A percentile compares a stretch with the other conserved stretches of the same genome.
These are phyloP conservation scores for Drosophila auraria DNA, from an alignment of 1,140 invertebrate genomes.

Conservation along the genomic window DNA sequence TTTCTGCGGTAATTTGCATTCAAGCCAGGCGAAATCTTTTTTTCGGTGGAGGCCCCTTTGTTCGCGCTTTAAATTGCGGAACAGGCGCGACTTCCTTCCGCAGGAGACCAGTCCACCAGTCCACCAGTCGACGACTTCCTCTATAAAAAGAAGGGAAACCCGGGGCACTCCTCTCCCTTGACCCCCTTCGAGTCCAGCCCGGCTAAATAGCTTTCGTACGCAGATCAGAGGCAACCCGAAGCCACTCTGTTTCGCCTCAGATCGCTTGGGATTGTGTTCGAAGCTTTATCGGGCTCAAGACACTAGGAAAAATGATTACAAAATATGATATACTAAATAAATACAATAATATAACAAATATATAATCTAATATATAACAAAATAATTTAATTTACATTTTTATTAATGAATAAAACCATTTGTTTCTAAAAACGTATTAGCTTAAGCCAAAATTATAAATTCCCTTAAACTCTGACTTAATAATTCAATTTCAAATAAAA, in stretches of 20 bases:
- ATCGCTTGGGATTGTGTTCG: slow-evolving; percentile 7
- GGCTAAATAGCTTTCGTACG: slow-evolving; percentile 32
- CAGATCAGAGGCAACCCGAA: slow-evolving; percentile 30
- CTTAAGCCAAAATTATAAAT: no score
- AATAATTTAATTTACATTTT: no score
- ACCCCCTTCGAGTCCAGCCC: not conserved
- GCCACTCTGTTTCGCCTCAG: slow-evolving; percentile 6
- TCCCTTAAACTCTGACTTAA: no score
- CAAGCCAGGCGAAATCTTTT: slow-evolving; percentile 9
- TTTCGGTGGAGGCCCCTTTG: slow-evolving; percentile 15
- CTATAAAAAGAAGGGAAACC: slow-evolving; percentile 30
- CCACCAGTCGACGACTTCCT: slow-evolving; percentile 48
- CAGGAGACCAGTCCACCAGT: slow-evolving; percentile 30
- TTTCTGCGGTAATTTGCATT: slow-evolving; percentile 64
- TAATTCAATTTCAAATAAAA: no score
- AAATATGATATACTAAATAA: no score
- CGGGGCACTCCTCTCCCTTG: slow-evolving; percentile 3
- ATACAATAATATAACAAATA: no score
- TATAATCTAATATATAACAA: no score
- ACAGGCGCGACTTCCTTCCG: slow-evolving; percentile 72
- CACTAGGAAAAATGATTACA: not conserved
- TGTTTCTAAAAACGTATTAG: no score
- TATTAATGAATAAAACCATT: no score
- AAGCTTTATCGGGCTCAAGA: not conserved
- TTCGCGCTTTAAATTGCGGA: slow-evolving; percentile 13